Evolutionary conservation across 2,797 vertebrate species (phyloP).

Genomic region (Pangasius sanitwongsei): DNA sequence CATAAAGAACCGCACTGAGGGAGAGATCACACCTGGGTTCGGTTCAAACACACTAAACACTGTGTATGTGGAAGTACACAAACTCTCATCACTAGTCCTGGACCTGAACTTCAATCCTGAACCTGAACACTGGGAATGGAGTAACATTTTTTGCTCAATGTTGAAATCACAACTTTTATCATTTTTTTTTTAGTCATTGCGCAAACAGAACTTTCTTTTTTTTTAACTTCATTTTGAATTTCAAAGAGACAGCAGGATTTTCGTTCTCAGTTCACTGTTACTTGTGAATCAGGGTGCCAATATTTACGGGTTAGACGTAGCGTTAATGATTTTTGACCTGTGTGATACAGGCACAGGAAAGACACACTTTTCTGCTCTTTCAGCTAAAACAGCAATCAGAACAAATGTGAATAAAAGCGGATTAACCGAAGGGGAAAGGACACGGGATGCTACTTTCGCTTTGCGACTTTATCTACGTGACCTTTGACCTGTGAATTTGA

Average conservation of each 20-base stretch:
- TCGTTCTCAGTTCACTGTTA: not conserved
- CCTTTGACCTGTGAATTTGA: not conserved
- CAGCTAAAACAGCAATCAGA: not conserved
- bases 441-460: not conserved
- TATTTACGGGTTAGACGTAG: not conserved
- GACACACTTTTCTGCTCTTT: not conserved
- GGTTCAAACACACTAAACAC: not conserved
- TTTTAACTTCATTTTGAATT: not conserved
- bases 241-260: not conserved
- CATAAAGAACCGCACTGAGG: not conserved
- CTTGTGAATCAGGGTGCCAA: not conserved
- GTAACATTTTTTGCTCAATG: not conserved
- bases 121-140: not conserved
- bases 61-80: not conserved
- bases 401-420: not conserved
- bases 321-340: not conserved
- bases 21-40: not conserved
- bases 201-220: not conserved
- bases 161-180: not conserved
- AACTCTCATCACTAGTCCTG: not conserved
- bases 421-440: not conserved
- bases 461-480: not conserved
- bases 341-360: not conserved
- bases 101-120: not conserved
- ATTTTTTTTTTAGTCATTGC: not conserved